A percentile compares a stretch with the other conserved stretches of the same genome.
Conservation (phyloP, 2,888 invertebrate species). For the Megamerina dolium region DNA sequence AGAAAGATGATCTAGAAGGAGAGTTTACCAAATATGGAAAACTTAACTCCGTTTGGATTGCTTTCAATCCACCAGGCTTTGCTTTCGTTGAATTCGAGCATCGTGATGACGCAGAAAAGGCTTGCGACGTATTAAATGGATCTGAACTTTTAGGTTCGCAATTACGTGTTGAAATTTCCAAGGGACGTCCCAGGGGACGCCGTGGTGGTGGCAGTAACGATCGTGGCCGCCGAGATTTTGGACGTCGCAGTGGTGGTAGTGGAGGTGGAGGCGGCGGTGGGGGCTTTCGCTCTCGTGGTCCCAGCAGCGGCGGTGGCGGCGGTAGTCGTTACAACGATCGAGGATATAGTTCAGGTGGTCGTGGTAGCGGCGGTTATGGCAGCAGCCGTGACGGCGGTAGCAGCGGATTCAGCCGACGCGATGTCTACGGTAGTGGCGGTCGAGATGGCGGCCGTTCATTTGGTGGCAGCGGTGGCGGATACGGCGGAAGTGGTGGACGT, state of each 20-base stretch:
- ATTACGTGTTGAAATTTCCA: constrained; percentile 80
- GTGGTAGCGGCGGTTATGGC: constrained; percentile 21
- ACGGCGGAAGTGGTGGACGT: constrained; percentile 51
- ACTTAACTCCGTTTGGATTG: constrained; percentile 85
- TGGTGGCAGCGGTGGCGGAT: constrained; percentile 50
- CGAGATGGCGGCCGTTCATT: constrained; percentile 40
- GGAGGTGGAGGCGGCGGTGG: constrained; percentile 49
- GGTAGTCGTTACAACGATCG: constrained; percentile 39
- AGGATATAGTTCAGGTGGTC: constrained; percentile 25
- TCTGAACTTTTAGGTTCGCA: constrained; percentile 82
- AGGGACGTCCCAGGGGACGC: constrained; percentile 69
- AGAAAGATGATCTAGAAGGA: constrained; percentile 85
- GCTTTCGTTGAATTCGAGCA: constrained; percentile 90
- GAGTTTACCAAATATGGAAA: constrained; percentile 90
- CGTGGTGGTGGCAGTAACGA: constrained; percentile 53
- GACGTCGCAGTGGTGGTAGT: constrained; percentile 49
- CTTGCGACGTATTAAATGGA: constrained; percentile 78
- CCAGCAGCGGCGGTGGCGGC: constrained; percentile 42
- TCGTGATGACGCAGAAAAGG: constrained; percentile 82
- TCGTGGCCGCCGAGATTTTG: constrained; percentile 54
- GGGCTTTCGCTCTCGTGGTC: constrained; percentile 51
- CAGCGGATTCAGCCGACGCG: constrained; percentile 37
- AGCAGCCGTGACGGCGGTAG: constrained; percentile 46
- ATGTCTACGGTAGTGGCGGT: constrained; percentile 38
- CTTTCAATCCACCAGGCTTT: constrained; percentile 90